A percentile compares a stretch with the other conserved stretches of the same genome.
These are phyloP conservation scores for Apodemia zela DNA, from an alignment of 2,888 invertebrate species.

Conservation along the genomic window DNA sequence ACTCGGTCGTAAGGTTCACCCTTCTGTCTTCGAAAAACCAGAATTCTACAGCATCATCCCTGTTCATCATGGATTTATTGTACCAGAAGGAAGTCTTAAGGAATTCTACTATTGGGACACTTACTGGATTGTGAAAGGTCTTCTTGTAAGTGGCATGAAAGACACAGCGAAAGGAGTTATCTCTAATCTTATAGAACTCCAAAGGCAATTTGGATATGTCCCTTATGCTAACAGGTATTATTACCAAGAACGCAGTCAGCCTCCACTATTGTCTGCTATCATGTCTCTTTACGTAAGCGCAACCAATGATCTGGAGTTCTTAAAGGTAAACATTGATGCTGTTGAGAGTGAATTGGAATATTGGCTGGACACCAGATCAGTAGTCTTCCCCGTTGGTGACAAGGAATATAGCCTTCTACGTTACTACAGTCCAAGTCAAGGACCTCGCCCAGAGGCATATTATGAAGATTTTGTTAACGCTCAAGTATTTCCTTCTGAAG, in stretches of 20 bases:
- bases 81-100: conserved; percentile 85
- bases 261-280: conserved; percentile 86
- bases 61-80: conserved; percentile 84
- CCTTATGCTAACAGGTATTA: conserved; percentile 93
- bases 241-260: conserved; percentile 85
- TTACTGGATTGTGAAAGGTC: conserved; percentile 91
- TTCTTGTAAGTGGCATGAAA: conserved; percentile 88
- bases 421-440: conserved; percentile 80
- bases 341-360: conserved; percentile 84
- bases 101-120: conserved; percentile 94
- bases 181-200: conserved; percentile 85
- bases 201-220: conserved; percentile 84
- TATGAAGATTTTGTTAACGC: conserved; percentile 81
- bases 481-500: conserved; percentile 61
- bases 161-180: conserved; percentile 87
- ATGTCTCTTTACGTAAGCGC: conserved; percentile 83
- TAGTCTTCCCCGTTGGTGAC: conserved; percentile 71
- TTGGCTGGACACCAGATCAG: conserved; percentile 81
- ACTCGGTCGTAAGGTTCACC: conserved; percentile 81
- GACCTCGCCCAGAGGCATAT: conserved; percentile 88
- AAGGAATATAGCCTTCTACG: conserved; percentile 77
- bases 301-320: conserved; percentile 83
- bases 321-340: conserved; percentile 75
- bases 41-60: conserved; percentile 84
- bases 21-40: conserved; percentile 76